phyloP scores from a whole-genome alignment of 2,113 vertebrate species.

The Zosterops pallidus region DNA sequence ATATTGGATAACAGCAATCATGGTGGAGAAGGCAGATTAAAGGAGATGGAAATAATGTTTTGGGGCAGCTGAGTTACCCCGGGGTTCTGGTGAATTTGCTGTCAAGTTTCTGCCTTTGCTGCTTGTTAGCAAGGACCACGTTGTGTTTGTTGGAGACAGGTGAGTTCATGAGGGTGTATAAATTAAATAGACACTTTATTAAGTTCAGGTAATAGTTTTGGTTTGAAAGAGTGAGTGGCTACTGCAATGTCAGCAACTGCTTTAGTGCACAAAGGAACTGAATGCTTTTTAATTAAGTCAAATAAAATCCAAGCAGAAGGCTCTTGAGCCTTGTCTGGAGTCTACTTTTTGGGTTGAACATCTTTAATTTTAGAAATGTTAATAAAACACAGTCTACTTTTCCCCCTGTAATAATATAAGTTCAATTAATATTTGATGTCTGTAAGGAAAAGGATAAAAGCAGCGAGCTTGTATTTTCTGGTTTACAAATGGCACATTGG shows the following conservation, averaged over 20 bases:
- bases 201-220: constrained; percentile 63
- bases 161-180: constrained; percentile 33
- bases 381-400: constrained; percentile 38
- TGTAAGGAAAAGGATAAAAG: constrained; percentile 14
- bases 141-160: constrained; percentile 28
- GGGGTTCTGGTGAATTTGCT: background rate
- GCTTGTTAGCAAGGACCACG: background rate
- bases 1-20: background rate
- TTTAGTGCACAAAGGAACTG: constrained; percentile 37
- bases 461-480: constrained; percentile 33
- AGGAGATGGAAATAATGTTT: background rate
- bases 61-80: background rate
- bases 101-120: background rate
- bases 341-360: constrained; percentile 22
- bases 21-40: background rate
- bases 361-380: constrained; percentile 46
- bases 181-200: constrained; percentile 64
- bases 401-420: constrained; percentile 18
- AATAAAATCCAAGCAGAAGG: constrained; percentile 42
- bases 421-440: constrained; percentile 53
- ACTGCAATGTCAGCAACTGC: constrained; percentile 55
- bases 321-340: constrained; percentile 14
- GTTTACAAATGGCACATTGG: constrained; percentile 55
- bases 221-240: constrained; percentile 61
- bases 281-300: constrained; percentile 70